phyloP scores from a whole-genome alignment of 2,113 vertebrate genomes.

The Oophaga pumilio region DNA sequence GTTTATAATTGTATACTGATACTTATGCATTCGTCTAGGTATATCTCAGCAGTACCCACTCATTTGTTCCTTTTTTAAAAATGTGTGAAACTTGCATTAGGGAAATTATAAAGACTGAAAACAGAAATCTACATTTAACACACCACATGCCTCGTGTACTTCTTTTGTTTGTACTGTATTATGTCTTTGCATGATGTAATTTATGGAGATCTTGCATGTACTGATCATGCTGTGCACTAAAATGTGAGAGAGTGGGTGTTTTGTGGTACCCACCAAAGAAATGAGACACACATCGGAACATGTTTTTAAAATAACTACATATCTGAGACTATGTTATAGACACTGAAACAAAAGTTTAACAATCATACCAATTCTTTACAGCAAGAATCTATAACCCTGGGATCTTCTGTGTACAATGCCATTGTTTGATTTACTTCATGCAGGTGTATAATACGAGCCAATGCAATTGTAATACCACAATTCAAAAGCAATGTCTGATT shows the following conservation, averaged over 20 bases:
- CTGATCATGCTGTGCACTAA: slow-evolving; percentile 26
- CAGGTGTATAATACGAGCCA: not conserved
- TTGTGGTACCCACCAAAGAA: slow-evolving; percentile 1
- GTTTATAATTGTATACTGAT: not conserved
- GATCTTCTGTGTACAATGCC: not conserved
- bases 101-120: slow-evolving; percentile 17
- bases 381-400: not conserved
- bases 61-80: not conserved
- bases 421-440: not conserved
- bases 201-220: slow-evolving; percentile 5
- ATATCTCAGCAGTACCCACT: not conserved
- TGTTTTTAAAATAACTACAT: not conserved
- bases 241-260: slow-evolving; percentile 41
- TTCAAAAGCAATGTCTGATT: not conserved
- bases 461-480: not conserved
- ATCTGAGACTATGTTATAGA: slow-evolving; percentile 3
- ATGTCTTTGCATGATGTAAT: slow-evolving; percentile 35
- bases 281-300: not conserved
- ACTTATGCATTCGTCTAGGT: not conserved
- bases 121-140: slow-evolving; percentile 1
- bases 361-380: not conserved
- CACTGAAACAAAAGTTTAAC: slow-evolving; percentile 14
- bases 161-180: slow-evolving; percentile 46
- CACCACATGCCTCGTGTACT: slow-evolving; percentile 20
- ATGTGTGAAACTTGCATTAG: not conserved